A percentile compares a stretch with the other conserved stretches of the same genome.
These are phyloP conservation scores for Tolypeutes matacus DNA, from an alignment of 2,797 vertebrate genomes.

Conservation along the genomic window DNA sequence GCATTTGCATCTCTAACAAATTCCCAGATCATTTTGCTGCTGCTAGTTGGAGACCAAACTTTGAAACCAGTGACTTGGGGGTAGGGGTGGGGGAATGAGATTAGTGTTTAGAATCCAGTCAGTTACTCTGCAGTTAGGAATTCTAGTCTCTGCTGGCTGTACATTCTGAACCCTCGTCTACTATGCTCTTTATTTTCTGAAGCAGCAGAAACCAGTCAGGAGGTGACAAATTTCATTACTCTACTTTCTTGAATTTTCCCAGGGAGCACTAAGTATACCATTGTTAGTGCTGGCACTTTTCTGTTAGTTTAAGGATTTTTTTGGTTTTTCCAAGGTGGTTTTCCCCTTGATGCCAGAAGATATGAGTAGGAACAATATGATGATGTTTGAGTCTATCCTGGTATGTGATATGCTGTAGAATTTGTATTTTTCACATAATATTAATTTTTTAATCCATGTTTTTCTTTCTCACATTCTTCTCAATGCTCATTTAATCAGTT, in stretches of 20 bases:
- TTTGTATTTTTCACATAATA: slow-evolving; percentile 61
- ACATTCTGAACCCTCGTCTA: slow-evolving; percentile 44
- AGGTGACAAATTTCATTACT: slow-evolving; percentile 77
- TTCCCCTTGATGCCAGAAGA: slow-evolving; percentile 54
- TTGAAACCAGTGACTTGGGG: slow-evolving; percentile 4
- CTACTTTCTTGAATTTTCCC: slow-evolving; percentile 78
- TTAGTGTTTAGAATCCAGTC: neutral
- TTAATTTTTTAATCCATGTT: slow-evolving; percentile 55
- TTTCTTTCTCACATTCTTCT: slow-evolving; percentile 48
- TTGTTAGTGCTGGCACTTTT: slow-evolving; percentile 72
- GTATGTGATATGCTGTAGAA: slow-evolving; percentile 53
- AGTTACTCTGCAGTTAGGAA: slow-evolving; percentile 19
- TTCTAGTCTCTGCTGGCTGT: slow-evolving; percentile 47
- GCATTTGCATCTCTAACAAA: neutral
- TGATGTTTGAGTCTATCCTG: slow-evolving; percentile 33
- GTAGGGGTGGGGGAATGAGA: neutral
- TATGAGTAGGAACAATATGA: slow-evolving; percentile 51
- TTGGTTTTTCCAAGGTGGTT: slow-evolving; percentile 76
- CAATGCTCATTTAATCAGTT: slow-evolving; percentile 75
- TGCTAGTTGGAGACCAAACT: neutral
- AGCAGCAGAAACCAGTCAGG: slow-evolving; percentile 74
- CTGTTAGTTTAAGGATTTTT: slow-evolving; percentile 74
- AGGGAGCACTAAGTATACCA: slow-evolving; percentile 70
- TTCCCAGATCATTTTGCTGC: neutral
- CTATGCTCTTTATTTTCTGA: slow-evolving; percentile 65